Base-by-base conservation (phyloP, 2,888 invertebrate species). In the Tetragonula carbonaria region DNA sequence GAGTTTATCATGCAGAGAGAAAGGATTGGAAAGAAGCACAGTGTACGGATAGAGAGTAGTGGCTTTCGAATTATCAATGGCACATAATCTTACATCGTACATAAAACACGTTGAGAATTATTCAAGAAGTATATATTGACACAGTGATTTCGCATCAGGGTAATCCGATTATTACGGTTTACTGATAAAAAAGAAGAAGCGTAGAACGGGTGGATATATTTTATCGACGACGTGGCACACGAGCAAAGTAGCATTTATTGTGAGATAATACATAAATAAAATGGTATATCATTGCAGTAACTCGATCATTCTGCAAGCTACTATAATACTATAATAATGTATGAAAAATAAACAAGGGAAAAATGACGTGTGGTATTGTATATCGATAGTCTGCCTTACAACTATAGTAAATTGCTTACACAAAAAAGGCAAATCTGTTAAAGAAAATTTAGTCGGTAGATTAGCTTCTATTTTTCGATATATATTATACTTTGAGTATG, bases 1-100 rank as follows among this genome's bases (percentile, higher is more conserved):
- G n/a, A 18, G 14, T 45, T 72, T 57, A n/a, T 62, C 28, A 50
- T n/a, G 62, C 62, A 16, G 21, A 16, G 73, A 63, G 62, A 74
- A 74, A 55, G 71, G 55, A 55, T 21, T 2, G 13, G 0, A 6
- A 2, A 14, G 50, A 33, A 53, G 21, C 16, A 21, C 23, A 33
- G 28, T 53, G 28, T 3, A 28, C 6, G 18, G 13, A 28, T 45
- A n/a, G 28, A 28, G 28, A 28, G n/a, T 45, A 28, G 45, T 66
- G n/a, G 14, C 6, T 66, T n/a, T n/a, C 57, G 14, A 4, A 66
- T 13, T 66, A 38, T 28, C 45, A n/a, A 38, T n/a, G n/a, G n/a
- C 33, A 70, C 8, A 45, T 45, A 45, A 45, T 45, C 8, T 45
- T 45, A 33, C 55, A 6, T 53, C 3, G 8, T 21, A 4, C 13